phyloP scores from a whole-genome alignment of 2,797 vertebrate genomes.

The Sternotherus odoratus region DNA sequence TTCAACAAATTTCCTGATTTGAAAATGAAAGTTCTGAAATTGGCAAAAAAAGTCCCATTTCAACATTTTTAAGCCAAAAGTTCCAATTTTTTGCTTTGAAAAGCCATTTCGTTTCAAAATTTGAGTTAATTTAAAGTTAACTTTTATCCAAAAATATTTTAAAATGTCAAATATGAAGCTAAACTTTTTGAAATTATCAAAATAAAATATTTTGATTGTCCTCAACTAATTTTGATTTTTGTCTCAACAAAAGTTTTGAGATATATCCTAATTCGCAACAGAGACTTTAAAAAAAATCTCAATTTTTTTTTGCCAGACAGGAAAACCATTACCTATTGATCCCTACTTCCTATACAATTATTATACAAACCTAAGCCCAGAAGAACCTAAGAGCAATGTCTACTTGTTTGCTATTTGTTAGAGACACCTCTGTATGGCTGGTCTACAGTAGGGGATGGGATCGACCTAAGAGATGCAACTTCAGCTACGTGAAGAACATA shows the following conservation, averaged over 20 bases:
- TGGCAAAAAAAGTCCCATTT: not conserved
- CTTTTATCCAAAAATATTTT: not conserved
- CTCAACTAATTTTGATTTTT: not conserved
- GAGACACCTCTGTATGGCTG: not conserved
- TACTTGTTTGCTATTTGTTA: not conserved
- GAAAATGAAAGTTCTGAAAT: not conserved
- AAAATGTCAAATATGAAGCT: not conserved
- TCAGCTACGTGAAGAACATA: too few relatives aligned
- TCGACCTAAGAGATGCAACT: too few relatives aligned
- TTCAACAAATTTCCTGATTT: not conserved
- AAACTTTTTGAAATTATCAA: constrained; percentile 11
- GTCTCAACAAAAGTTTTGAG: not conserved
- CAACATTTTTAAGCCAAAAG: not conserved
- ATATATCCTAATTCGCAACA: not conserved
- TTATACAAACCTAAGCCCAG: not conserved
- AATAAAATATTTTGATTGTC: not conserved
- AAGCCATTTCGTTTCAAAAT: not conserved
- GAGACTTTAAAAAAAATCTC: not conserved
- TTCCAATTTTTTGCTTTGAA: not conserved
- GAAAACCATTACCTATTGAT: not conserved
- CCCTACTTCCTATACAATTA: not conserved
- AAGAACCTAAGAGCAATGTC: not conserved
- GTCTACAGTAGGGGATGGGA: too few relatives aligned
- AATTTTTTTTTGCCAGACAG: not conserved
- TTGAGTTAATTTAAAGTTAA: not conserved